These are phyloP conservation scores for Neosilurus mollespiculum DNA, from an alignment of 2,797 vertebrate genomes.

Conservation along the genomic window DNA sequence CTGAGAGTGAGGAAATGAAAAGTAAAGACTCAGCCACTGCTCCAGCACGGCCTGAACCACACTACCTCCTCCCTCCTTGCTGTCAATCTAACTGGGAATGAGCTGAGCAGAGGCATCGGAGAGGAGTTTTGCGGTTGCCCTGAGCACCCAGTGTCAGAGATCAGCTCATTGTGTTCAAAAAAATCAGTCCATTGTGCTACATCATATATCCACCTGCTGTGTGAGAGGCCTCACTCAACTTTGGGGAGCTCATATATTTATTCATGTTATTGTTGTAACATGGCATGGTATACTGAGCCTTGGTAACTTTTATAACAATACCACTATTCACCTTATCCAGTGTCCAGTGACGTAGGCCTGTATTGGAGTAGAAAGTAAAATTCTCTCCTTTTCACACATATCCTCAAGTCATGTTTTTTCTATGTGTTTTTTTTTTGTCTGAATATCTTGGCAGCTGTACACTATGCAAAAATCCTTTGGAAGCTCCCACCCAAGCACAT, in stretches of 20 bases:
- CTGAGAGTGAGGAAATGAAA: conserved; percentile 39
- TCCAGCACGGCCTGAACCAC: conserved; percentile 1
- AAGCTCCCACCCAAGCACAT: conserved; percentile 20
- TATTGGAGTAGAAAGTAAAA: background rate
- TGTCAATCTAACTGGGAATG: conserved; percentile 33
- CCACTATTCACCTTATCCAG: conserved; percentile 31
- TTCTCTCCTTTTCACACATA: conserved; percentile 35
- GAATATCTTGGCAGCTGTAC: background rate
- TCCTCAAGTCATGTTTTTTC: conserved; percentile 10
- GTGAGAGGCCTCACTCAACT: conserved; percentile 37
- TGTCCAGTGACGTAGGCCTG: conserved; percentile 22
- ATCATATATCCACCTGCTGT: conserved; percentile 50
- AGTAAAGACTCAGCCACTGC: conserved; percentile 14
- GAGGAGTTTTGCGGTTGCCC: conserved; percentile 43
- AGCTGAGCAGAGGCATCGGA: background rate
- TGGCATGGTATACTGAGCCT: conserved; percentile 31
- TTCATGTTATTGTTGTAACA: conserved; percentile 48
- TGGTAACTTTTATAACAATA: conserved; percentile 38
- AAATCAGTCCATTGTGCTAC: conserved; percentile 23
- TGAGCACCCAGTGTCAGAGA: conserved; percentile 26
- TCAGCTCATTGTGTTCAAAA: conserved; percentile 44
- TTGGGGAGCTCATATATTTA: conserved; percentile 30
- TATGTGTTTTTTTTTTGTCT: conserved; percentile 10
- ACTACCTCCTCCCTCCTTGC: conserved; percentile 1
- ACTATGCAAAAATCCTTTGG: background rate